Base-by-base conservation (phyloP, 1,140 invertebrate genomes). In the Philopotamus ludificatus region DNA sequence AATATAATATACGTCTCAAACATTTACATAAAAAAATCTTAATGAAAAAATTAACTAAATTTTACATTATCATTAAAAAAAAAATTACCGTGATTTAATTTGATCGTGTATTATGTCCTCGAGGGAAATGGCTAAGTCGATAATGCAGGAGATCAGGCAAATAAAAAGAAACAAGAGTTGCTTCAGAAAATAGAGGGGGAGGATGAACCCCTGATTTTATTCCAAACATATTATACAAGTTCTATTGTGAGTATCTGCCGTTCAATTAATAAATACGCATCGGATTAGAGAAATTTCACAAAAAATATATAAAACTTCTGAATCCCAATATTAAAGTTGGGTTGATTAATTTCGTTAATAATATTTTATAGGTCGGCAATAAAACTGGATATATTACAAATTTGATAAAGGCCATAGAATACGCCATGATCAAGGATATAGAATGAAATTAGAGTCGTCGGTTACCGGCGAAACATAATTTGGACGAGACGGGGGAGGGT, bases 101-200 rank as follows among this genome's bases (percentile, higher is more conserved):
- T 70, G 62, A 47, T 47, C 62, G 54, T 50, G 57, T 63, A 70
- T 64, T 67, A 63, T 60, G 55, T 26, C 21, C 63, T 21, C 18
- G 68, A 67, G 68, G 65, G 65, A 67, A 61, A 70, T 51, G 53
- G 60, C 45, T 67, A 65, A 70, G 65, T 65, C 65, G 65, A 67
- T 70, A 70, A 70, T 70, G 54, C 62, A 47, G 45, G 51, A 47
- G 65, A 64, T 70, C 61, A 57, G 49, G 16, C 55, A 70, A 70
- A 70, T 70, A 70, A 70, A 70, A 70, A 66, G 68, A 70, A 67
- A 70, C 68, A 70, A 61, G 47, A 59, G 45, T 47, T 66, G 44
- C 68, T 70, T 58, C 65, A 70, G 68, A 70, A 64, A 67, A 59
- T 39, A 8, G 18, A 45, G 68, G 64, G 53, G 0, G 22, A 41